Percentiles rank a stretch among this genome's conserved stretches.
Evolutionary conservation across 2,888 invertebrate genomes (phyloP).

Genomic region (Bombylius major): DNA sequence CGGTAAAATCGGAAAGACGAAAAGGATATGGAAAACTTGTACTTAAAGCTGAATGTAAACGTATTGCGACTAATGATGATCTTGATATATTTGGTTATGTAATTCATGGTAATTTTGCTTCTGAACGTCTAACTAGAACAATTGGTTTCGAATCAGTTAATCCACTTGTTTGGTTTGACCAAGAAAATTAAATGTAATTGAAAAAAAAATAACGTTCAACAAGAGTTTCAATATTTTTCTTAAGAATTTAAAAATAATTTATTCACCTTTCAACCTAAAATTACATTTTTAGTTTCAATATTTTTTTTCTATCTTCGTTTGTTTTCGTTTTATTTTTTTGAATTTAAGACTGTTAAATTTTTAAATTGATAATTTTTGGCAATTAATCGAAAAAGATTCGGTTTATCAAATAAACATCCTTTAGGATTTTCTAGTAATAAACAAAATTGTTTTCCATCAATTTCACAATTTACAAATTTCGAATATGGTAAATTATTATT

Average conservation of each 20-base stretch:
- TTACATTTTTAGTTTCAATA: no score
- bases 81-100: conserved; percentile 9
- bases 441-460: conserved; percentile 40
- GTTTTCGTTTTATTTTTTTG: not conserved
- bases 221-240: no score
- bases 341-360: not conserved
- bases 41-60: conserved; percentile 8
- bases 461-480: conserved; percentile 50
- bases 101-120: conserved; percentile 6
- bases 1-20: conserved; percentile 6
- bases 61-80: conserved; percentile 7
- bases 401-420: not conserved
- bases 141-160: conserved; percentile 6
- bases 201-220: no score
- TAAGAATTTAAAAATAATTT: no score
- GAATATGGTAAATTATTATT: conserved; percentile 38
- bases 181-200: not conserved
- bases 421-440: conserved; percentile 56
- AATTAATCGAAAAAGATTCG: not conserved
- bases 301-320: not conserved
- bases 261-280: no score
- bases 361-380: not conserved
- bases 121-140: conserved; percentile 3
- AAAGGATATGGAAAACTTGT: conserved; percentile 11
- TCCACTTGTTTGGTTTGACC: conserved; percentile 8